Evolutionary conservation across 2,797 vertebrate genomes (phyloP).

Genomic region (Acipenser transmontanus): DNA sequence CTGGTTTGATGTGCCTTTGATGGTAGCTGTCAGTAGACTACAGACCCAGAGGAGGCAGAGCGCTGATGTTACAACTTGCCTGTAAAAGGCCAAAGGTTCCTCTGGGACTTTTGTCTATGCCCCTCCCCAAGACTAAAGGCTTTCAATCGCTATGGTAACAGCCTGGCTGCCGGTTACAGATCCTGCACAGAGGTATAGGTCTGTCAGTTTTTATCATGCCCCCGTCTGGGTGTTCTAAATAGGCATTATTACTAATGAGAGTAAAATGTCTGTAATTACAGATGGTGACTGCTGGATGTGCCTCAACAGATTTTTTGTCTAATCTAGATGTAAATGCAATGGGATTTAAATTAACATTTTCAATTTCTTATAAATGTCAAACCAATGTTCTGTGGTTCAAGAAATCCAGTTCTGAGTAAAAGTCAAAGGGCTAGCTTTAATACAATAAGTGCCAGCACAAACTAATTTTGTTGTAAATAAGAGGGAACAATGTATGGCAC

Average conservation of each 20-base stretch:
- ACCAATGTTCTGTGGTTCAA: background rate
- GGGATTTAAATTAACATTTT: slow-evolving; percentile 24
- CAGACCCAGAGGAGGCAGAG: slow-evolving; percentile 22
- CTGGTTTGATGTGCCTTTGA: slow-evolving; percentile 25
- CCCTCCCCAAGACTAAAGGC: slow-evolving; percentile 1
- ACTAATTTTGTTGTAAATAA: background rate
- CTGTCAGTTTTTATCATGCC: slow-evolving; percentile 17
- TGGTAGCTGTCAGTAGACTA: slow-evolving; percentile 25
- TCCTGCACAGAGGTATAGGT: slow-evolving; percentile 15
- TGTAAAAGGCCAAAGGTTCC: slow-evolving; percentile 15
- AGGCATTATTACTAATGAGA: slow-evolving; percentile 6
- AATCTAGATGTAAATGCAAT: background rate
- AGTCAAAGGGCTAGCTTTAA: slow-evolving; percentile 12
- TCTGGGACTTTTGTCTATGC: slow-evolving; percentile 3
- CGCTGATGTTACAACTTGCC: slow-evolving; percentile 7
- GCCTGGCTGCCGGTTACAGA: slow-evolving; percentile 16
- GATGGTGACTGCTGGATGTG: slow-evolving; percentile 10
- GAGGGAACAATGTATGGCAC: background rate
- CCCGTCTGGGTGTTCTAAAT: slow-evolving; percentile 6
- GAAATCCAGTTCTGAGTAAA: slow-evolving; percentile 3
- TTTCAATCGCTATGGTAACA: slow-evolving; percentile 5
- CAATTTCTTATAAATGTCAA: slow-evolving; percentile 11
- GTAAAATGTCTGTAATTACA: background rate
- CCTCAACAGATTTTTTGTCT: background rate
- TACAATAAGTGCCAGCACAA: background rate